Percentiles rank a stretch among this genome's conserved stretches.
phyloP scores from a whole-genome alignment of 2,888 invertebrate species.

The Polymixis lichenea region DNA sequence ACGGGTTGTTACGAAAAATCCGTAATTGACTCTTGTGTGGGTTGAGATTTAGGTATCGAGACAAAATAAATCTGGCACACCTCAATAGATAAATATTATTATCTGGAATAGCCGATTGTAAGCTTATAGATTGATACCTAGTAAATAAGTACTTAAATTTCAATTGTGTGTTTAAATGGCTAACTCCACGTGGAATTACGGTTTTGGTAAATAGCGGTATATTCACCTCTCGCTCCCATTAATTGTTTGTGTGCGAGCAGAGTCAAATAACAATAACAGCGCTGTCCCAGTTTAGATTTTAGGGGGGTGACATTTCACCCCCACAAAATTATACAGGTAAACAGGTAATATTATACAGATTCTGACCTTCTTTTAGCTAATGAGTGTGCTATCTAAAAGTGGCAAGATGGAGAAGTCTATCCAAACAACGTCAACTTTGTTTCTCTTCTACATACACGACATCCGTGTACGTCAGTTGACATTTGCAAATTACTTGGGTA shows the following conservation, averaged over 20 bases:
- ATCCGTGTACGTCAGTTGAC: conserved; percentile 40
- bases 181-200: too few relatives aligned
- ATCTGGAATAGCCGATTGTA: neutral
- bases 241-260: neutral
- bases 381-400: conserved; percentile 1
- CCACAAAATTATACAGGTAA: neutral
- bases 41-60: neutral
- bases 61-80: neutral
- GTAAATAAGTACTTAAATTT: neutral
- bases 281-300: neutral
- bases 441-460: conserved; percentile 13
- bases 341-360: neutral
- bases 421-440: conserved; percentile 36
- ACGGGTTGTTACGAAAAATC: conserved; percentile 24
- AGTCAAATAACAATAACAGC: neutral
- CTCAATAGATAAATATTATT: neutral
- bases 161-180: neutral
- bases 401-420: conserved; percentile 22
- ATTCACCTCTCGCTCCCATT: too few relatives aligned
- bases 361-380: neutral
- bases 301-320: conserved; percentile 1
- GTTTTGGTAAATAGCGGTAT: neutral
- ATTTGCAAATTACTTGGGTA: conserved; percentile 21
- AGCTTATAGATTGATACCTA: neutral
- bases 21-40: conserved; percentile 29